Base-by-base conservation (phyloP, 1,140 invertebrate species). In the Drosophila erecta region DNA sequence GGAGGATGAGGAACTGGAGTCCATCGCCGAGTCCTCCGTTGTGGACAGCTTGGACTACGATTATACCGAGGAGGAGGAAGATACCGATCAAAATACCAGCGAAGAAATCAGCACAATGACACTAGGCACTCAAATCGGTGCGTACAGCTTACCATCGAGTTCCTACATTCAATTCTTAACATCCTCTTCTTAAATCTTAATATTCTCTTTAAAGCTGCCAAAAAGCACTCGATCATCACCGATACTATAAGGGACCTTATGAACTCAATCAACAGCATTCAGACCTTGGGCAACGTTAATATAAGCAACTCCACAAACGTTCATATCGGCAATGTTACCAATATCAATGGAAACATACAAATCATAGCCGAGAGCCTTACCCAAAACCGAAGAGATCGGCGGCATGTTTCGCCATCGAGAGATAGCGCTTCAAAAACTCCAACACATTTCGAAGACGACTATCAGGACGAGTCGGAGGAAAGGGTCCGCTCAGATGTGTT, bases 281-380 rank as follows among this genome's bases (percentile, higher is more conserved):
- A 91, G 46, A 91, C 90, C 0, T 67, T 91, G 65, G 91, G 89
- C 35, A 92, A 92, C 65, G 87, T 92, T 0, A 90, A 84, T 49
- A 92, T 92, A 20, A 85, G 85, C 44, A 92, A 93, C 12, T 92
- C 92, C 0, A 89, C 77, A 7, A 90, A 91, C 54, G 92, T 93
- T 0, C 92, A 92, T 59, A 85, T 93, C 14, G 93, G 93, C 30
- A 93, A 93, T 69, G 83, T 93, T 15, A 93, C 92, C 27, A 91
- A 92, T 37, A 92, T 93, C 24, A 92, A 93, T 66, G 93, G 92
- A 4, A 92, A 92, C 20, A 91, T 93, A 53, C 90, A 93, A 40
- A 83, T 93, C 15, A 92, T 89, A 15, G 73, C 84, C 6, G 80
- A 89, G 6, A n/a, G 47, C 1, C 27, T 64, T 0, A 38, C 33